Percentiles rank a stretch among this genome's conserved stretches.
These are phyloP conservation scores for Crenichthys baileyi DNA, from an alignment of 2,797 vertebrate species.

Conservation along the genomic window DNA sequence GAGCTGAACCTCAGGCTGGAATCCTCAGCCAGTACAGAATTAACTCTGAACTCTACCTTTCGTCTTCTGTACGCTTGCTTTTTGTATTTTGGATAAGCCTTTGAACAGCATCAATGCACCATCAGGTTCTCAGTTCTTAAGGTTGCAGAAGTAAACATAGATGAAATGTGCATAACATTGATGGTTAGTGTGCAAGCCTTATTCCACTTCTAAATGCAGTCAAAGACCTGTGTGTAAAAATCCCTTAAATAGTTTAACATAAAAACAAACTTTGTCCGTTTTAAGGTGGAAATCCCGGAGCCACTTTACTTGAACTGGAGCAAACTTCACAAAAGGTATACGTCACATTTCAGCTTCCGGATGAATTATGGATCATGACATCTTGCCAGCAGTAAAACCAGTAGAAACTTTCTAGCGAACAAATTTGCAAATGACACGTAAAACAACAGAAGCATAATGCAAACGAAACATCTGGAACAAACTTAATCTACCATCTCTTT, in stretches of 20 bases:
- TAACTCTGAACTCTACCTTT: slow-evolving; percentile 66
- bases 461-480: slow-evolving; percentile 24
- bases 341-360: not conserved
- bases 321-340: not conserved
- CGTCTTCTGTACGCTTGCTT: slow-evolving; percentile 42
- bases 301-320: not conserved
- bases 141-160: no score
- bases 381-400: not conserved
- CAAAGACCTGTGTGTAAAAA: slow-evolving; percentile 26
- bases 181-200: not conserved
- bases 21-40: slow-evolving; percentile 67
- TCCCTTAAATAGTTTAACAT: slow-evolving; percentile 19
- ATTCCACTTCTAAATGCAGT: slow-evolving; percentile 21
- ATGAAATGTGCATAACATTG: not conserved
- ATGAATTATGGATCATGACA: not conserved
- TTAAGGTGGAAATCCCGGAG: not conserved
- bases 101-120: slow-evolving; percentile 46
- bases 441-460: slow-evolving; percentile 21
- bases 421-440: slow-evolving; percentile 2
- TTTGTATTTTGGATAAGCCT: slow-evolving; percentile 54
- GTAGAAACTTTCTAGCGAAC: not conserved
- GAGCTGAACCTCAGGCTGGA: slow-evolving; percentile 70
- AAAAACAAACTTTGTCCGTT: slow-evolving; percentile 4
- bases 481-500: slow-evolving; percentile 39
- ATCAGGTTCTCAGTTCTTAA: slow-evolving; percentile 23